Percentiles rank a stretch among this genome's conserved stretches.
Evolutionary conservation across 2,113 vertebrate genomes (phyloP).

Genomic region (Saccopteryx leptura): DNA sequence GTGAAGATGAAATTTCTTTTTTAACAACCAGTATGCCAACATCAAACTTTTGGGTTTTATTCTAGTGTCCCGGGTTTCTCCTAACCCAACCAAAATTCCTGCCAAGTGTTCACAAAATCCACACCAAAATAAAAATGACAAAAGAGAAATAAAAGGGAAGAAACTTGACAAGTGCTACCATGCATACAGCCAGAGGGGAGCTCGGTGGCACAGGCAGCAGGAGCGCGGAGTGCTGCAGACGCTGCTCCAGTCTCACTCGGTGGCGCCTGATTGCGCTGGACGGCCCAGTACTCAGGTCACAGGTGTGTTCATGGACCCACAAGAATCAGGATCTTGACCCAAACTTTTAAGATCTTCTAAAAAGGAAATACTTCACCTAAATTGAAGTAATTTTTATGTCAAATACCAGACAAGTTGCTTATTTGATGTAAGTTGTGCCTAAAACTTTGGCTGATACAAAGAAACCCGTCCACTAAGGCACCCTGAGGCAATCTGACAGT

Average conservation of each 20-base stretch:
- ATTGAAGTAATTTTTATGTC: constrained; percentile 83
- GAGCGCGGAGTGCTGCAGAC: constrained; percentile 65
- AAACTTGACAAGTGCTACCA: constrained; percentile 53
- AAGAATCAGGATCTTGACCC: constrained; percentile 75
- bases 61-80: constrained; percentile 57
- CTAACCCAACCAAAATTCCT: constrained; percentile 26
- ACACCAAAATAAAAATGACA: constrained; percentile 56
- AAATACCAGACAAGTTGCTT: constrained; percentile 70
- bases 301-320: constrained; percentile 43
- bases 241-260: neutral
- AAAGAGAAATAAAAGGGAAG: constrained; percentile 3
- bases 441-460: constrained; percentile 99
- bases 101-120: constrained; percentile 44
- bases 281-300: constrained; percentile 49
- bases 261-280: constrained; percentile 40
- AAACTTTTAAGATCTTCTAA: constrained; percentile 66
- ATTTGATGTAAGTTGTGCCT: constrained; percentile 84
- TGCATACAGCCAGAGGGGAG: constrained; percentile 63
- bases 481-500: constrained; percentile 99
- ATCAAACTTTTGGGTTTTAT: constrained; percentile 24
- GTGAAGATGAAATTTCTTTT: constrained; percentile 72
- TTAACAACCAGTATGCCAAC: constrained; percentile 32
- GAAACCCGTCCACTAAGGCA: constrained; percentile 98
- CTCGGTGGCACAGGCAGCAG: constrained; percentile 74
- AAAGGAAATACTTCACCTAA: constrained; percentile 84